Evolutionary conservation across 2,113 vertebrate genomes (phyloP).

Genomic region (Seriola rivoliana): DNA sequence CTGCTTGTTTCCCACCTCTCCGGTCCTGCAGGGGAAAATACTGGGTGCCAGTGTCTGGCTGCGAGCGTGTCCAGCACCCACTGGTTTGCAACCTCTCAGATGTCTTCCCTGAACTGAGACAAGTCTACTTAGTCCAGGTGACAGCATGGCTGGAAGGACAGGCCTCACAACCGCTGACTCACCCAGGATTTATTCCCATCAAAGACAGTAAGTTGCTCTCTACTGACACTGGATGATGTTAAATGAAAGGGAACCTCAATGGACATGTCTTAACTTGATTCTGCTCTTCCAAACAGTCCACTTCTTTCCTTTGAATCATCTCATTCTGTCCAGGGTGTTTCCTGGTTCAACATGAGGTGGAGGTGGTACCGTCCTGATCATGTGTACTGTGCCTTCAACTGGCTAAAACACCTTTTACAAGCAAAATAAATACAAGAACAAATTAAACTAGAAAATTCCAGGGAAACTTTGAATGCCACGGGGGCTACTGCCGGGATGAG

Average conservation of each 20-base stretch:
- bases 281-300: not conserved
- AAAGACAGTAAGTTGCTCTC: constrained; percentile 54
- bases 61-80: constrained; percentile 55
- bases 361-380: too few relatives aligned
- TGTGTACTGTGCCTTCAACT: too few relatives aligned
- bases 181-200: constrained; percentile 5
- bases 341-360: too few relatives aligned
- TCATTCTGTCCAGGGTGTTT: not conserved
- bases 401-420: too few relatives aligned
- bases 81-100: constrained; percentile 69
- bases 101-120: not conserved
- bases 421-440: too few relatives aligned
- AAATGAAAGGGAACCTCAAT: not conserved
- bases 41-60: constrained; percentile 50
- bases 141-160: not conserved
- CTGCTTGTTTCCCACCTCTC: not conserved
- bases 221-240: not conserved
- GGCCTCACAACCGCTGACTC: rapidly evolving
- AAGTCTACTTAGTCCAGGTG: constrained; percentile 2
- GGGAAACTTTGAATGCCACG: too few relatives aligned
- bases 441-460: too few relatives aligned
- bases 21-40: constrained; percentile 13
- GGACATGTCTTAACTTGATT: not conserved
- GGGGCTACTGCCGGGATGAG: too few relatives aligned
- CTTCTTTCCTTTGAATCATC: not conserved